phyloP scores from a whole-genome alignment of 2,113 vertebrate genomes.

The Stegostoma tigrinum region DNA sequence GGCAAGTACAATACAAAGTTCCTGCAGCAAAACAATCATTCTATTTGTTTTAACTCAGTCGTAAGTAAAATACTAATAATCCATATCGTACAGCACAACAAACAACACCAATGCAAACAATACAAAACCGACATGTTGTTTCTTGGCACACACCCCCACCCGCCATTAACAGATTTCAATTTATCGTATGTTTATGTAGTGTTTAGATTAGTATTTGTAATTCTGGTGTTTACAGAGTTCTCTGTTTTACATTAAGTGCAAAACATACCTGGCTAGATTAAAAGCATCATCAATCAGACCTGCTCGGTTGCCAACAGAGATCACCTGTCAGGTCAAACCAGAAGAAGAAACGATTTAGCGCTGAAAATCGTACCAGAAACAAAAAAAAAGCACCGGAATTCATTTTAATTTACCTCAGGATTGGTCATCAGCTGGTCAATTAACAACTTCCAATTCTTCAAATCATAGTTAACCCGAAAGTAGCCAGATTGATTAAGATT shows the following conservation, averaged over 20 bases:
- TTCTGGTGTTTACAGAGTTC: not conserved
- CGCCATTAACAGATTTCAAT: not conserved
- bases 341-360: constrained; percentile 47
- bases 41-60: not conserved
- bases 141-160: too few species aligned
- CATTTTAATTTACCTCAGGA: constrained; percentile 62
- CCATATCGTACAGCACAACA: not conserved
- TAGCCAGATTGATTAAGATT: constrained; percentile 97
- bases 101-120: not conserved
- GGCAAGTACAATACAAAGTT: not conserved
- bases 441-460: constrained; percentile 87
- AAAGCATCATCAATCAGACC: constrained; percentile 92
- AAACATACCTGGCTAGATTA: constrained; percentile 89
- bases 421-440: constrained; percentile 83
- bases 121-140: not conserved
- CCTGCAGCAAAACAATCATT: not conserved
- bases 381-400: constrained; percentile 35
- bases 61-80: too few species aligned
- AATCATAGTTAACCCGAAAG: constrained; percentile 95
- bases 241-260: not conserved
- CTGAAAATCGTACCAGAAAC: constrained; percentile 44
- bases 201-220: not conserved
- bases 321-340: constrained; percentile 62
- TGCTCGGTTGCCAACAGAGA: constrained; percentile 90
- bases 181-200: not conserved